Evolutionary conservation across 2,797 vertebrate species (phyloP).

Genomic region (Tympanoctomys barrerae): DNA sequence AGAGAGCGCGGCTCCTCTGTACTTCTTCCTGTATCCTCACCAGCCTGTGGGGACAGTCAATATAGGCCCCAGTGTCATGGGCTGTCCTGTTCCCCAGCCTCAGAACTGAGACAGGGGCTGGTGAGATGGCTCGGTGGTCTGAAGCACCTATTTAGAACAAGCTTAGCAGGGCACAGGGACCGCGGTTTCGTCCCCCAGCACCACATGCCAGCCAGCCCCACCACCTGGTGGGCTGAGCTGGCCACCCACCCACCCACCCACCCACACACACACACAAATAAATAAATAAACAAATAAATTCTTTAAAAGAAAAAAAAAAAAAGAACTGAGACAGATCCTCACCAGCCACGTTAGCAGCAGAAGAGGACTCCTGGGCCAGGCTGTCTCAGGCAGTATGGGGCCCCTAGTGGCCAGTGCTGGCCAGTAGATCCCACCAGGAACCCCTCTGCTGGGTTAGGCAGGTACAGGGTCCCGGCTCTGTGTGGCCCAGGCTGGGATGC

Average conservation of each 20-base stretch:
- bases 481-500: not conserved
- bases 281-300: no score
- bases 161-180: no score
- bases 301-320: no score
- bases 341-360: rapidly evolving
- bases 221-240: no score
- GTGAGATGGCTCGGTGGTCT: no score
- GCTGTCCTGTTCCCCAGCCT: not conserved
- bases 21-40: not conserved
- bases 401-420: not conserved
- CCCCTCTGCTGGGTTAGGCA: no score
- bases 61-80: rapidly evolving
- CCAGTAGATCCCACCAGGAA: not conserved
- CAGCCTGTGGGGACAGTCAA: not conserved
- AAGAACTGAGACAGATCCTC: no score
- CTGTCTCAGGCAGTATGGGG: not conserved
- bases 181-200: no score
- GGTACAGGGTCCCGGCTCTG: not conserved
- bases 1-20: not conserved
- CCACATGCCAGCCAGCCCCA: no score
- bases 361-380: not conserved
- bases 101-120: not conserved
- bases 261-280: no score
- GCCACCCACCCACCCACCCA: no score
- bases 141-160: no score